These are phyloP conservation scores for Drosophila aff. DNA, from an alignment of 1,140 invertebrate genomes.

Conservation along the genomic window DNA sequence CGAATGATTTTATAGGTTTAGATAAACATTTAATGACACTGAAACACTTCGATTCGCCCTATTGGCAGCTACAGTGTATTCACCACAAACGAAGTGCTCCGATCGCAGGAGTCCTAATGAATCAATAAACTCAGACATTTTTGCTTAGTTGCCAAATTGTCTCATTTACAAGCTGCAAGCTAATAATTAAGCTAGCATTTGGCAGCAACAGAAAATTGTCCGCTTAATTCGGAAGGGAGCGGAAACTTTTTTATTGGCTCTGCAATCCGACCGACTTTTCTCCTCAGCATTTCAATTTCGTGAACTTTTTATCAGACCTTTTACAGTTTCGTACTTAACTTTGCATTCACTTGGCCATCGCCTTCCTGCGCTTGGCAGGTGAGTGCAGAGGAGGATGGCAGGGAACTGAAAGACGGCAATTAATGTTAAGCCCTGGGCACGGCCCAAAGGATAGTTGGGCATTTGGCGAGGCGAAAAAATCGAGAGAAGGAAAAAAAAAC, in stretches of 20 bases:
- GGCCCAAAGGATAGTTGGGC: slow-evolving; percentile 62
- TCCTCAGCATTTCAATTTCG: slow-evolving; percentile 40
- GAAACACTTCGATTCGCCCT: background rate
- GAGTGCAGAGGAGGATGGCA: slow-evolving; percentile 36
- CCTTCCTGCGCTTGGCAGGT: slow-evolving; percentile 33
- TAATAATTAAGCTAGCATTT: slow-evolving; percentile 51
- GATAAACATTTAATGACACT: background rate
- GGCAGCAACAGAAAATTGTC: slow-evolving; percentile 54
- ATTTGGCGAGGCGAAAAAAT: slow-evolving; percentile 46
- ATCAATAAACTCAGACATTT: slow-evolving; percentile 37
- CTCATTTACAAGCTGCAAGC: slow-evolving; percentile 18
- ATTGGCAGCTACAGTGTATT: no score
- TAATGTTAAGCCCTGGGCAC: slow-evolving; percentile 72
- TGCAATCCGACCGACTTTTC: slow-evolving; percentile 26
- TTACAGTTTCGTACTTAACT: slow-evolving; percentile 70
- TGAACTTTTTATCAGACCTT: slow-evolving; percentile 69
- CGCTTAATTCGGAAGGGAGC: slow-evolving; percentile 48
- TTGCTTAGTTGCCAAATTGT: slow-evolving; percentile 34
- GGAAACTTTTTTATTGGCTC: slow-evolving; percentile 70
- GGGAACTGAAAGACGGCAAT: slow-evolving; percentile 69
- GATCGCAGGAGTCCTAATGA: slow-evolving; percentile 10
- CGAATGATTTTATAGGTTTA: background rate
- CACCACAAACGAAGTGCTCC: background rate
- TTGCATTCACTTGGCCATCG: slow-evolving; percentile 44
- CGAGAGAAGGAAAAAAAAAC: slow-evolving; percentile 8